phyloP scores from a whole-genome alignment of 2,888 invertebrate genomes.

The Oligia strigilis region DNA sequence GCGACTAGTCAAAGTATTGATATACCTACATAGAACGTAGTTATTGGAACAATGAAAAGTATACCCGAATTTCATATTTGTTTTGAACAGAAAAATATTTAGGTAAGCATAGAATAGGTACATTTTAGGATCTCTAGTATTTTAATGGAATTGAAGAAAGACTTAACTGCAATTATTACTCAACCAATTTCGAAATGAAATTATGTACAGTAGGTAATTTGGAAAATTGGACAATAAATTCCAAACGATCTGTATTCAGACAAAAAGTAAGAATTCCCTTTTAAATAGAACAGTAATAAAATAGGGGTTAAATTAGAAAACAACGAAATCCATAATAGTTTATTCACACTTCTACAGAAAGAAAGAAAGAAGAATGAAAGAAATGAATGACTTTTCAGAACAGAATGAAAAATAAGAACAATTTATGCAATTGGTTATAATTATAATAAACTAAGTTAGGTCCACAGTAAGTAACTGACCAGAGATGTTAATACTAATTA shows the following conservation, averaged over 20 bases:
- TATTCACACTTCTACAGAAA: neutral
- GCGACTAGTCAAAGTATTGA: neutral
- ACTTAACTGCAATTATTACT: neutral
- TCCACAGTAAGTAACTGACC: conserved; percentile 52
- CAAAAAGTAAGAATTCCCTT: neutral
- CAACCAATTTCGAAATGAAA: neutral
- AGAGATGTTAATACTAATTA: conserved; percentile 16
- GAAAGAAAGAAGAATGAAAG: conserved; percentile 17
- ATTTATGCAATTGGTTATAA: too few relatives aligned
- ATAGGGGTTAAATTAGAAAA: neutral
- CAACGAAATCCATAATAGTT: neutral
- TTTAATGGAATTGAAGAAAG: neutral
- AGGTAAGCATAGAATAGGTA: neutral
- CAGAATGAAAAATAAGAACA: too few relatives aligned
- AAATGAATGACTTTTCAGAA: neutral
- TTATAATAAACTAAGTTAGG: neutral
- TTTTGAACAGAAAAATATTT: neutral
- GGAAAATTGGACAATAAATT: neutral
- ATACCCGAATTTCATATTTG: neutral
- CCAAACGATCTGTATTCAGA: neutral
- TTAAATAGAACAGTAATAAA: neutral
- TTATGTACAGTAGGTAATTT: neutral
- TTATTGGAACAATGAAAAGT: neutral
- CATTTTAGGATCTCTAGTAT: neutral
- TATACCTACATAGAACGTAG: neutral